Evolutionary conservation across 2,888 invertebrate genomes (phyloP).

Genomic region (Endotricha flammealis): DNA sequence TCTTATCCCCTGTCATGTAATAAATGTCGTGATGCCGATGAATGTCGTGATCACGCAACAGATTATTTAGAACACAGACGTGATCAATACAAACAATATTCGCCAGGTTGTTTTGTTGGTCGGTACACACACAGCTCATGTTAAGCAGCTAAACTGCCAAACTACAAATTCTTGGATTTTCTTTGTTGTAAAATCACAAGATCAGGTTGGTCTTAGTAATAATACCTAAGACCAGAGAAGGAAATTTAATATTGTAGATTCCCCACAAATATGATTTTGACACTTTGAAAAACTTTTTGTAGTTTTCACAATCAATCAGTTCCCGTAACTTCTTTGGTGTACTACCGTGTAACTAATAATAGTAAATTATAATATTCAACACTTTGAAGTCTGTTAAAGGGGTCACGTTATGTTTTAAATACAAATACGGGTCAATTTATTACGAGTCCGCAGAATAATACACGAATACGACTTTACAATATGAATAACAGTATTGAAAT

Average conservation of each 20-base stretch:
- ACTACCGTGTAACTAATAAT: too few relatives aligned
- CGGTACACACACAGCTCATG: conserved; percentile 55
- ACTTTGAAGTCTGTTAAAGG: too few relatives aligned
- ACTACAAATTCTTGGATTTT: neutral
- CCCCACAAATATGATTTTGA: too few relatives aligned
- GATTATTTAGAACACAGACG: conserved; percentile 22
- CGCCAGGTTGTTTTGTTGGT: conserved; percentile 38
- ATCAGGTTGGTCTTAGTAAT: neutral
- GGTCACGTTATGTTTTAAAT: too few relatives aligned
- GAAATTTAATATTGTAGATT: neutral
- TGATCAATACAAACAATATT: conserved; percentile 36
- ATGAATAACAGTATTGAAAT: too few relatives aligned
- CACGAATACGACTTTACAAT: too few relatives aligned
- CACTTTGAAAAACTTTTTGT: too few relatives aligned
- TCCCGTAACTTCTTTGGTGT: too few relatives aligned
- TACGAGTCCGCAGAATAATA: too few relatives aligned
- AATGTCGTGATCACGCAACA: conserved; percentile 36
- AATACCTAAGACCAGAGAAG: neutral
- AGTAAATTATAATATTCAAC: too few relatives aligned
- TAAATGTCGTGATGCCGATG: conserved; percentile 45
- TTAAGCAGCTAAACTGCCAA: conserved; percentile 28
- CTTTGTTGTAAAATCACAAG: neutral
- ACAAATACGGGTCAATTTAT: too few relatives aligned
- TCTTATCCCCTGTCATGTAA: conserved; percentile 55
- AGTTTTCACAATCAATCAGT: too few relatives aligned